phyloP scores from a whole-genome alignment of 2,888 invertebrate species.

The Molanna angustata region DNA sequence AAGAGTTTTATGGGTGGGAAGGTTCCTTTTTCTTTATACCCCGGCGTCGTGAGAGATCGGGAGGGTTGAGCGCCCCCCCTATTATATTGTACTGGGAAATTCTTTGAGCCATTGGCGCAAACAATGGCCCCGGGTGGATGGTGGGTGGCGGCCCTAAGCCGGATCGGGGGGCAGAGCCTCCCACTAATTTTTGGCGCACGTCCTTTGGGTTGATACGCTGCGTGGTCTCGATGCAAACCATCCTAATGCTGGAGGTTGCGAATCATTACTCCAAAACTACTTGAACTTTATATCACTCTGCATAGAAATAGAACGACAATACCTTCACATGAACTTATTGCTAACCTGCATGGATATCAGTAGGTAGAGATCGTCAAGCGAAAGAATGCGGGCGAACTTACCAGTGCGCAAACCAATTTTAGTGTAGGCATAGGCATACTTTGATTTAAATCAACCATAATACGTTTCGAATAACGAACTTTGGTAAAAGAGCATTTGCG shows the following conservation, averaged over 20 bases:
- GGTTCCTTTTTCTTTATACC: constrained; percentile 29
- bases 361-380: too few relatives aligned
- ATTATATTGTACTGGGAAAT: constrained; percentile 30
- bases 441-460: too few relatives aligned
- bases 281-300: too few relatives aligned
- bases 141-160: constrained; percentile 40
- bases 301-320: too few relatives aligned
- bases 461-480: too few relatives aligned
- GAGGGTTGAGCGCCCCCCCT: constrained; percentile 18
- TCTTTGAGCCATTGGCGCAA: constrained; percentile 31
- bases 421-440: too few relatives aligned
- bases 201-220: constrained; percentile 23
- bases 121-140: constrained; percentile 26
- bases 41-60: constrained; percentile 20
- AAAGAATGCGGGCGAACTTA: too few relatives aligned
- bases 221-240: constrained; percentile 14
- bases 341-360: too few relatives aligned
- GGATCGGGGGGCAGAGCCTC: constrained; percentile 41
- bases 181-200: constrained; percentile 27
- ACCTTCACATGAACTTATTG: too few relatives aligned
- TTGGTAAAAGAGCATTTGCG: too few relatives aligned
- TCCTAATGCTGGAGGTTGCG: constrained; percentile 16
- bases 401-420: too few relatives aligned
- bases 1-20: constrained; percentile 33
- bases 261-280: constrained; percentile 17